Evolutionary conservation across 2,888 invertebrate species (phyloP), one percentile per base, ranked within the genome.

Genomic region (Ochropleura leucogaster): DNA sequence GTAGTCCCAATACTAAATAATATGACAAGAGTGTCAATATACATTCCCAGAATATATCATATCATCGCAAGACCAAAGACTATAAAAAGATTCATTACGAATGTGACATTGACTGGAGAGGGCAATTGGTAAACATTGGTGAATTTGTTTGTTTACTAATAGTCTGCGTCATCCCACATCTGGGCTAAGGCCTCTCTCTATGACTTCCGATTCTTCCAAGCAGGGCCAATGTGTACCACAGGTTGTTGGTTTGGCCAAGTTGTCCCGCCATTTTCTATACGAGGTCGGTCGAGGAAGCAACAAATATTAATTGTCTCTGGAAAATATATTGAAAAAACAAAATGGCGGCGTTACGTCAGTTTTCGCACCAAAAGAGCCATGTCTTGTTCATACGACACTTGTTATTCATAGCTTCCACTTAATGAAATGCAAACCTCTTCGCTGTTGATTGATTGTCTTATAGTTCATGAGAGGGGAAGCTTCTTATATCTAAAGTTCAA

Each of bases 351-450:
- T 20, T 7, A 14, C 3, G n/a, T n/a, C 44, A 12, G 44, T 44
- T 62, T 20, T 40, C 1, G 6, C 62, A n/a, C n/a, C 62, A 5
- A 44, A 44, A 44, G 4, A 20, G n/a, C n/a, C 14, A 62, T 40
- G 40, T 62, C 44, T 44, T 40, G n/a, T 40, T 44, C 14, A 7
- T 44, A 79, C 44, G 68, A 62, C 44, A 62, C 59, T 83, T 79
- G 68, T 80, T 83, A 82, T 82, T 82, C 82, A 82, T 83, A 83
- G 73, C 51, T n/a, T 9, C 51, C 66, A 65, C 64, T 60, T 82
- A 82, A 82, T 82, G 77, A 80, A 83, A 82, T 80, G 84, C 82
- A 83, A 82, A 83, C 71, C 68, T 71, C 66, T 73, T 68, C 46
- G 46, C 14, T 16, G 77, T 83, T 84, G 83, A 83, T 83, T 84